phyloP scores from a whole-genome alignment of 1,140 invertebrate species.

The Atopsyche davidsoni region DNA sequence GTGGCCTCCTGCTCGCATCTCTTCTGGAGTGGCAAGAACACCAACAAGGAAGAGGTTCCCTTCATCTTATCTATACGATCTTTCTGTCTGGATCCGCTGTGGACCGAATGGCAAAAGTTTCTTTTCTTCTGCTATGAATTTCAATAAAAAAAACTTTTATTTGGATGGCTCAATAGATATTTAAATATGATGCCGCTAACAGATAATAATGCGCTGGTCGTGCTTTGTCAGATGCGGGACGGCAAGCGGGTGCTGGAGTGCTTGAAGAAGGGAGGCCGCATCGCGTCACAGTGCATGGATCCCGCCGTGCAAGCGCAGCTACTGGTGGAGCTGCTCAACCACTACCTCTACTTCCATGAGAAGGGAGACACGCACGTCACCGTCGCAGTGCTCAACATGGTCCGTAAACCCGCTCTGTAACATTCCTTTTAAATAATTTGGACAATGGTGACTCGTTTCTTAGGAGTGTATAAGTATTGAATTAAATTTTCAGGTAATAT shows the following conservation, averaged over 20 bases:
- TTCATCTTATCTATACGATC: too few relatives aligned
- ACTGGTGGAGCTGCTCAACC: conserved; percentile 89
- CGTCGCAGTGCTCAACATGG: conserved; percentile 49
- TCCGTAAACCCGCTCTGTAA: conserved; percentile 34
- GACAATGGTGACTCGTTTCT: background rate
- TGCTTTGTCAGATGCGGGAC: conserved; percentile 66
- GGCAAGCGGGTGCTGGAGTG: conserved; percentile 89
- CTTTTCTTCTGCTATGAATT: too few relatives aligned
- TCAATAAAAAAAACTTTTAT: too few relatives aligned
- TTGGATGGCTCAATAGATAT: too few relatives aligned
- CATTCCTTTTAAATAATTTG: too few relatives aligned
- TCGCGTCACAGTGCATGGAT: conserved; percentile 97
- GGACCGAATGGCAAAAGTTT: too few relatives aligned
- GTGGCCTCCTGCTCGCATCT: conserved; percentile 88
- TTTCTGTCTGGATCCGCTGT: too few relatives aligned
- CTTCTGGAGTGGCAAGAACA: conserved; percentile 90
- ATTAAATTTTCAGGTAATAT: conserved; percentile 62
- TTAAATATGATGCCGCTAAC: too few relatives aligned
- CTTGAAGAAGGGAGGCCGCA: conserved; percentile 90
- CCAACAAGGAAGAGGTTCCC: conserved; percentile 64
- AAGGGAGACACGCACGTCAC: conserved; percentile 82
- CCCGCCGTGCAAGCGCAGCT: conserved; percentile 93
- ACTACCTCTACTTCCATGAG: conserved; percentile 92
- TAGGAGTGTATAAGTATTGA: too few relatives aligned
- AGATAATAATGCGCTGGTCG: background rate